Base-by-base conservation (phyloP, 2,797 vertebrate species). In the Chelonia mydas region DNA sequence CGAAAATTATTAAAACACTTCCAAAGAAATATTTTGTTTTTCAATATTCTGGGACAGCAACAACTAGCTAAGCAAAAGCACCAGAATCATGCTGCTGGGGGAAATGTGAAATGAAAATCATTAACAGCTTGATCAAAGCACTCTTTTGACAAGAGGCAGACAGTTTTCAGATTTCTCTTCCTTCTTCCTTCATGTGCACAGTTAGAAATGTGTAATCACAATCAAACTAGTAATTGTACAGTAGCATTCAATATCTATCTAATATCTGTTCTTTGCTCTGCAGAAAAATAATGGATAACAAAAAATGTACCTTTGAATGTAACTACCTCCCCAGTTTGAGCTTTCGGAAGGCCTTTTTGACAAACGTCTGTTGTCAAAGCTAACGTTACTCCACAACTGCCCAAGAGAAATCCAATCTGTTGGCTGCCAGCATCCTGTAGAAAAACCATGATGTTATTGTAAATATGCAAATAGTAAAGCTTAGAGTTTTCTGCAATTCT, bases 291-390 rank as follows among this genome's bases (percentile, higher is more conserved):
- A 2, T 7, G 12, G 88, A 21, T 65, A 81, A 16, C 45, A 89
- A 68, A 90, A 74, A 5, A 13, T 87, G 45, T 97, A 99, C 99
- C 99, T 99, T 99, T 99, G 97, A 99, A 99, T 0, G 99, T 98
- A 21, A 98, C 99, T 84, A 99, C 99, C 91, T 99, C 99, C 7
- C 99, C 99, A 0, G 99, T 99, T 97, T 99, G 99, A 89, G 99
- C 99, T 98, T 99, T 99, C 28, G 99, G 99, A 79, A 99, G 98
- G 79, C 99, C 99, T 87, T 99, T 99, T 97, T 99, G 99, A 98
- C 99, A 99, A 76, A 99, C 99, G 1, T 99, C 99, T 15, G 99
- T 99, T 95, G 99, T 99, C 97, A 99, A 98, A 59, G 99, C 99
- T 95, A 99, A 97, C 0, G 99, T 98, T 50, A 99, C 98, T 2